Conservation (phyloP, 2,113 vertebrate genomes). For the Phrynocephalus versicolor region DNA sequence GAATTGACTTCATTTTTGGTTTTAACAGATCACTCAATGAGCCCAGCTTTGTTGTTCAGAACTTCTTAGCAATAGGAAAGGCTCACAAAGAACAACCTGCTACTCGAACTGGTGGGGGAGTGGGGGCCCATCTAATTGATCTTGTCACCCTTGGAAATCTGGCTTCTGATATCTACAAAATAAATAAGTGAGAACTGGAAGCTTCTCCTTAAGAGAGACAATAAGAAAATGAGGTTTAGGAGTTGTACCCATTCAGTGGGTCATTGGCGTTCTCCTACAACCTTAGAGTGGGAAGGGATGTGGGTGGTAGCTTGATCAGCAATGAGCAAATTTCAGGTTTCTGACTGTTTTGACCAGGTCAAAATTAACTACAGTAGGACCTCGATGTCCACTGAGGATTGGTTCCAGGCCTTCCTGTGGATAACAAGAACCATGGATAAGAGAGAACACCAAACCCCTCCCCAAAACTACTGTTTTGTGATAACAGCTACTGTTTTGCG, state of each 20-base stretch:
- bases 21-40: background rate
- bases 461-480: too few species aligned
- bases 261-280: background rate
- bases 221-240: background rate
- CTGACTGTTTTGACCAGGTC: too few species aligned
- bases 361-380: too few species aligned
- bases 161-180: too few species aligned
- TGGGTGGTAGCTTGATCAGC: background rate
- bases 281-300: background rate
- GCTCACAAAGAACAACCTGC: background rate
- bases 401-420: too few species aligned
- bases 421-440: too few species aligned
- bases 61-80: background rate
- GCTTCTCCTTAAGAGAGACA: background rate
- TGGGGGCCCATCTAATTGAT: background rate
- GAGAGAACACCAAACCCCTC: too few species aligned
- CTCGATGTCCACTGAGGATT: too few species aligned
- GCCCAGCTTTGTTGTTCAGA: background rate
- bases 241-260: background rate
- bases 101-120: conserved; percentile 4
- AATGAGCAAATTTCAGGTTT: too few species aligned
- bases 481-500: too few species aligned
- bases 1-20: background rate
- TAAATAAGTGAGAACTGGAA: too few species aligned
- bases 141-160: background rate